Percentiles rank a stretch among this genome's conserved stretches.
These are phyloP conservation scores for Polypedilum vanderplanki DNA, from an alignment of 1,140 invertebrate species.

Conservation along the genomic window DNA sequence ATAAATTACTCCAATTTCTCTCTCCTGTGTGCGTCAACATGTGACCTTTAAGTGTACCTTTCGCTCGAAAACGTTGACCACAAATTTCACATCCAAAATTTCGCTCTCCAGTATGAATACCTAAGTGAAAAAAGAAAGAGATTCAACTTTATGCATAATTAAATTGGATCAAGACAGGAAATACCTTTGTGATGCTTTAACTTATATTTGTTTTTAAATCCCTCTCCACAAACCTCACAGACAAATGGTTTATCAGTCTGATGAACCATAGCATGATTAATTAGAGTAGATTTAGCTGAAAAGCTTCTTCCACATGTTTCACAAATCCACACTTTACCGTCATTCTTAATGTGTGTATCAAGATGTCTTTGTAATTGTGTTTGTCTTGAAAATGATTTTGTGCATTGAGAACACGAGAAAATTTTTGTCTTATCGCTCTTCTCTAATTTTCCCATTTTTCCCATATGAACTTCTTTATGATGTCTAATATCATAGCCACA, in stretches of 20 bases:
- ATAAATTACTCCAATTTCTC: neutral
- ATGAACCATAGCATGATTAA: slow-evolving; percentile 23
- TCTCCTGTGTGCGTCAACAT: neutral
- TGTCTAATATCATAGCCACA: neutral
- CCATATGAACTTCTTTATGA: neutral
- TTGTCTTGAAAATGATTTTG: neutral
- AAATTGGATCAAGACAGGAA: neutral
- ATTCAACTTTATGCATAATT: neutral
- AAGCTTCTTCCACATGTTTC: slow-evolving; percentile 4
- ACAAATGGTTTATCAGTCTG: neutral
- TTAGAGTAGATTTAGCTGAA: neutral
- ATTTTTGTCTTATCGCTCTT: neutral
- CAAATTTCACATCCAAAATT: slow-evolving; percentile 10
- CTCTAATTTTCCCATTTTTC: neutral
- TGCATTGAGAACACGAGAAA: neutral
- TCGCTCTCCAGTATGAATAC: neutral
- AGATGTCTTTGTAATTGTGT: neutral
- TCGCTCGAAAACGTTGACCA: neutral
- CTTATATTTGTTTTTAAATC: slow-evolving; percentile 3
- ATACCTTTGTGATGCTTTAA: neutral
- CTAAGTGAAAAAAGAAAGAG: neutral
- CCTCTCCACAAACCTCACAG: neutral
- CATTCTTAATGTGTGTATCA: slow-evolving; percentile 17
- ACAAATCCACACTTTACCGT: slow-evolving; percentile 21
- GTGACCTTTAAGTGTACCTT: neutral